Percentiles rank a stretch among this genome's conserved stretches.
Evolutionary conservation across 2,113 vertebrate species (phyloP).

Genomic region (Theristicus caerulescens): DNA sequence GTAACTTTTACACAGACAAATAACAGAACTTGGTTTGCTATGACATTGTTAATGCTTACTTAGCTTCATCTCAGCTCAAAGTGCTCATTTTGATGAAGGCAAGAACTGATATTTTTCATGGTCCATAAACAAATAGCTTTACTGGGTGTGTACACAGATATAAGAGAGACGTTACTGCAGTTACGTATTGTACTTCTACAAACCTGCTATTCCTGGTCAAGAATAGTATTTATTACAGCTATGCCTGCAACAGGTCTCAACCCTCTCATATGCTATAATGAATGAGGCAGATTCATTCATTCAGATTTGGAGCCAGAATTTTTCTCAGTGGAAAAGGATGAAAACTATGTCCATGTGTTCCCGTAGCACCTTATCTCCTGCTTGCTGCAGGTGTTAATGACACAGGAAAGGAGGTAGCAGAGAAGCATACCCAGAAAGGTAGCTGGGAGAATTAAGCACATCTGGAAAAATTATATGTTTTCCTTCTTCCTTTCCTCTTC

Average conservation of each 20-base stretch:
- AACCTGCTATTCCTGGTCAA: neutral
- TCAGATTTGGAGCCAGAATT: neutral
- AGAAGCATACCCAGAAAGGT: neutral
- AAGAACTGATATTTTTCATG: neutral
- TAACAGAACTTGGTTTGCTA: neutral
- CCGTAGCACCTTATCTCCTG: neutral
- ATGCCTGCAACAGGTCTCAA: neutral
- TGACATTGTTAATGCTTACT: neutral
- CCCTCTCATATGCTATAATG: neutral
- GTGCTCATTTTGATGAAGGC: neutral
- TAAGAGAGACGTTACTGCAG: neutral
- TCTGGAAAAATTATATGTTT: neutral
- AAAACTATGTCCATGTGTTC: neutral
- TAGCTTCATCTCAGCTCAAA: neutral
- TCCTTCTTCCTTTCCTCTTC: neutral
- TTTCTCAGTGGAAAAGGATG: neutral
- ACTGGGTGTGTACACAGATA: fast-evolving
- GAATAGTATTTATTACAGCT: neutral
- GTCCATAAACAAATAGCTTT: neutral
- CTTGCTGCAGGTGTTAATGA: neutral
- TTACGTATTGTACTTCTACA: neutral
- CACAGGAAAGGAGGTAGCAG: neutral
- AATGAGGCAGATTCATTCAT: neutral
- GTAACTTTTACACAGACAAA: neutral
- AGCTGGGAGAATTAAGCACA: neutral